A percentile compares a stretch with the other conserved stretches of the same genome.
Conservation (phyloP, 1,140 invertebrate species). For the Meteorus sp. region DNA sequence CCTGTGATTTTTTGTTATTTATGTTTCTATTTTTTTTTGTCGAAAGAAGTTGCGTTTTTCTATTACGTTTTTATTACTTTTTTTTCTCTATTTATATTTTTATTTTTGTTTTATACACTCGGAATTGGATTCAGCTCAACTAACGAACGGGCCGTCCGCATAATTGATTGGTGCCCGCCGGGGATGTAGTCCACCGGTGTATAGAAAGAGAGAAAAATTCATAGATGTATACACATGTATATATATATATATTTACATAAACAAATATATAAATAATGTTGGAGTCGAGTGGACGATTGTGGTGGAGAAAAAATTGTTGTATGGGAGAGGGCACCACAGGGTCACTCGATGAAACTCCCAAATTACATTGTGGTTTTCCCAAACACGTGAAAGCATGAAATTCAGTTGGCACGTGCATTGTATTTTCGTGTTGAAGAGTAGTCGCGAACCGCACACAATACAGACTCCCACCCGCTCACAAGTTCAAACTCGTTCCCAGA, state of each 20-base stretch:
- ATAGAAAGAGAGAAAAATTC: background rate
- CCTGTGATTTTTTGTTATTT: too few relatives aligned
- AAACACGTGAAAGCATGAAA: constrained; percentile 29
- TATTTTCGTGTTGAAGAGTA: constrained; percentile 9
- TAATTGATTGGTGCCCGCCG: constrained; percentile 31
- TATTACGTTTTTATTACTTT: background rate
- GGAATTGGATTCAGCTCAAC: constrained; percentile 31
- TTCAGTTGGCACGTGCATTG: constrained; percentile 19
- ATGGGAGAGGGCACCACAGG: background rate
- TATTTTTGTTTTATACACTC: constrained; percentile 25
- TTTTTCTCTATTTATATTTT: constrained; percentile 23
- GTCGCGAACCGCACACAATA: background rate
- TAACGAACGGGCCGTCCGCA: constrained; percentile 32
- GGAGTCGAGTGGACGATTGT: background rate
- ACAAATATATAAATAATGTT: too few relatives aligned
- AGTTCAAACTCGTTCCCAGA: too few relatives aligned
- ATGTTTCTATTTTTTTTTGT: too few relatives aligned
- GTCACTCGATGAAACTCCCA: constrained; percentile 32
- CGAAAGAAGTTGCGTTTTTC: too few relatives aligned
- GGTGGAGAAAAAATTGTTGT: constrained; percentile 5
- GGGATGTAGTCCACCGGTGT: constrained; percentile 1
- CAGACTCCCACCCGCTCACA: too few relatives aligned
- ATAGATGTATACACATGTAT: too few relatives aligned
- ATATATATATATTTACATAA: background rate
- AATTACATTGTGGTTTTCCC: constrained; percentile 32